Evolutionary conservation across 2,113 vertebrate species (phyloP).

Genomic region (Perca fluviatilis): DNA sequence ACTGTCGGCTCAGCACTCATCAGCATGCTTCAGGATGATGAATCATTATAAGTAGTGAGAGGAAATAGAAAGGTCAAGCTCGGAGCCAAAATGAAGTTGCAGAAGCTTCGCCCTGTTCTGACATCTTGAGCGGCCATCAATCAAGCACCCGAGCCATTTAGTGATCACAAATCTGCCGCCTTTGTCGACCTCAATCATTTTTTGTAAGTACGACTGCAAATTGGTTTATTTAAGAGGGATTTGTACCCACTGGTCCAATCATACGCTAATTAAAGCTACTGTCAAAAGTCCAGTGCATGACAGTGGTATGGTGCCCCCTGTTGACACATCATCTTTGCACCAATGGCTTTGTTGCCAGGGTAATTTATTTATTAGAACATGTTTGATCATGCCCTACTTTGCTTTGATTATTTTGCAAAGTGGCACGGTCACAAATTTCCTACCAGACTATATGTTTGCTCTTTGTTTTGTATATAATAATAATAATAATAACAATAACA

Average conservation of each 20-base stretch:
- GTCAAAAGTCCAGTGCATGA: neutral
- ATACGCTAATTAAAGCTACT: slow-evolving; percentile 35
- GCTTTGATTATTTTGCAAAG: slow-evolving; percentile 4
- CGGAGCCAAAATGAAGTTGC: neutral
- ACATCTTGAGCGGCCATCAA: slow-evolving; percentile 57
- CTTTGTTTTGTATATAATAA: neutral
- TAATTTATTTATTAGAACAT: slow-evolving; percentile 3
- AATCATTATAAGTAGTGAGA: slow-evolving; percentile 48
- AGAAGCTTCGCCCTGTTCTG: slow-evolving; percentile 13
- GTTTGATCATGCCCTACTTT: slow-evolving; percentile 2
- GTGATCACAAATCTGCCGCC: slow-evolving; percentile 45
- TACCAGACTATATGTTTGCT: neutral
- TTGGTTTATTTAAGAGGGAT: slow-evolving; percentile 51
- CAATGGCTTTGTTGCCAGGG: slow-evolving; percentile 5
- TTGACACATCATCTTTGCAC: slow-evolving; percentile 30
- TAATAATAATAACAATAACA: neutral
- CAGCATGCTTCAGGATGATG: slow-evolving; percentile 27
- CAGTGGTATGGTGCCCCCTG: slow-evolving; percentile 31
- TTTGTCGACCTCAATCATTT: slow-evolving; percentile 44
- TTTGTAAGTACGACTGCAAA: slow-evolving; percentile 28
- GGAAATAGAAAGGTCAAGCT: slow-evolving; percentile 57
- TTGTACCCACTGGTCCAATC: slow-evolving; percentile 28
- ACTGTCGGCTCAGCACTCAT: slow-evolving; percentile 41
- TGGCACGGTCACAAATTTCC: neutral
- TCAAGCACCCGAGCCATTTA: slow-evolving; percentile 44